Conservation (phyloP, 2,888 invertebrate species). For the Camptogramma bilineatum region DNA sequence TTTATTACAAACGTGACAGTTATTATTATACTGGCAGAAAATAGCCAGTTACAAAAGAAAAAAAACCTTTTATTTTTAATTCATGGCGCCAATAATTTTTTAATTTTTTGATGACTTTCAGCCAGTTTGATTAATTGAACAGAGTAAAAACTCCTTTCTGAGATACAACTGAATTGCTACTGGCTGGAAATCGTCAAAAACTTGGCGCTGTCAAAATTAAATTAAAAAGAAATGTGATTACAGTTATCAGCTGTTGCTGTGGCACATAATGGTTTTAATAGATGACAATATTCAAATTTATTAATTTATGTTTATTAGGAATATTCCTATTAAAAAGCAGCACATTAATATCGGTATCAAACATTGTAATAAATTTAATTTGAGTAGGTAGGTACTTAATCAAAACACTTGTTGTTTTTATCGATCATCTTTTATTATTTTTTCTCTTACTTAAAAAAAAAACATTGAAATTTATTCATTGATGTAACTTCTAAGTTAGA, state of each 20-base stretch:
- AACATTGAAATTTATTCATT: no score
- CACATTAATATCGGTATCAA: no score
- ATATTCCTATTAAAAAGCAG: no score
- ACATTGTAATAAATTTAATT: no score
- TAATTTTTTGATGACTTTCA: constrained; percentile 1
- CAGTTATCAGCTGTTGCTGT: constrained; percentile 1
- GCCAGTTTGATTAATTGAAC: background rate
- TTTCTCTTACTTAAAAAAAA: no score
- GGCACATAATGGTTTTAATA: background rate
- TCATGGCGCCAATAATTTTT: constrained; percentile 5
- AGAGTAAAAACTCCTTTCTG: background rate
- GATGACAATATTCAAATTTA: background rate
- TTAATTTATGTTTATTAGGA: no score
- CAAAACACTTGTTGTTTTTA: no score
- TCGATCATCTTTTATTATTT: no score
- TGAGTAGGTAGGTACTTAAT: no score
- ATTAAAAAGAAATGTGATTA: constrained; percentile 2
- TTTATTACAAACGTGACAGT: background rate
- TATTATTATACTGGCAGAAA: background rate
- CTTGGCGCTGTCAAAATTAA: background rate
- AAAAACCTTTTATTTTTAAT: constrained; percentile 1
- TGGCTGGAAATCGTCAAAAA: constrained; percentile 1
- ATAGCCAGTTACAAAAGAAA: background rate
- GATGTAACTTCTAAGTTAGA: no score
- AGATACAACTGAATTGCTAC: background rate